phyloP scores from a whole-genome alignment of 2,888 invertebrate genomes.

The Nomada goodeniana region DNA sequence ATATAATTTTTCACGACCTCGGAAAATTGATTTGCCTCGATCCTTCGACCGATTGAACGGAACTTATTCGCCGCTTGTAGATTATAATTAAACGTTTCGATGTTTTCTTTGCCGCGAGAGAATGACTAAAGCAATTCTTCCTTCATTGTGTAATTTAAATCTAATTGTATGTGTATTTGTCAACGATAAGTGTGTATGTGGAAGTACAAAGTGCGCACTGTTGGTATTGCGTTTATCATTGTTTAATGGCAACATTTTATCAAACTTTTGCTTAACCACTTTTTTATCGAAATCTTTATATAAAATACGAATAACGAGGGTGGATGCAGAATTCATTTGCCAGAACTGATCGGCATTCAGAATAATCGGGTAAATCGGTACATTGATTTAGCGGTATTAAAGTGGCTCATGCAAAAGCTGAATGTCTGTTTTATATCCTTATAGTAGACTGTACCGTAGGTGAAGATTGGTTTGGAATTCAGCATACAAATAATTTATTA shows the following conservation, averaged over 20 bases:
- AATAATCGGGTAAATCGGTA: neutral
- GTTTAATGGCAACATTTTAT: conserved; percentile 43
- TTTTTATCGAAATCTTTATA: conserved; percentile 4
- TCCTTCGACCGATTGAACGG: neutral
- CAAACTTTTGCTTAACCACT: conserved; percentile 65
- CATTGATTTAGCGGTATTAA: conserved; percentile 6
- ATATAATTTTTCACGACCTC: conserved; percentile 23
- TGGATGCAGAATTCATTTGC: too few relatives aligned
- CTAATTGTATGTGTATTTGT: conserved; percentile 55
- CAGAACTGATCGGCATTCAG: neutral
- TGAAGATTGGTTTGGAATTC: conserved; percentile 29
- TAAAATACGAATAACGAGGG: too few relatives aligned
- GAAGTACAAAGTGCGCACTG: conserved; percentile 46
- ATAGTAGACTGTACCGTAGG: conserved; percentile 56
- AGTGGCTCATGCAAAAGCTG: conserved; percentile 63
- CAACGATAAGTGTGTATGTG: conserved; percentile 41
- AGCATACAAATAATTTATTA: conserved; percentile 34
- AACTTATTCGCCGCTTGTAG: too few relatives aligned
- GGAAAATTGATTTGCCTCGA: conserved; percentile 10
- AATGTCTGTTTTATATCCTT: conserved; percentile 1
- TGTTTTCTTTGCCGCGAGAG: conserved; percentile 22
- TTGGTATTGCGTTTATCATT: conserved; percentile 49
- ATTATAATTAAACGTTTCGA: conserved; percentile 7
- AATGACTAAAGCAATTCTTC: conserved; percentile 25
- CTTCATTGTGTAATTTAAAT: conserved; percentile 38